Percentiles rank a stretch among this genome's conserved stretches.
Evolutionary conservation across 2,888 invertebrate genomes (phyloP).

Genomic region (Andrena fulva): DNA sequence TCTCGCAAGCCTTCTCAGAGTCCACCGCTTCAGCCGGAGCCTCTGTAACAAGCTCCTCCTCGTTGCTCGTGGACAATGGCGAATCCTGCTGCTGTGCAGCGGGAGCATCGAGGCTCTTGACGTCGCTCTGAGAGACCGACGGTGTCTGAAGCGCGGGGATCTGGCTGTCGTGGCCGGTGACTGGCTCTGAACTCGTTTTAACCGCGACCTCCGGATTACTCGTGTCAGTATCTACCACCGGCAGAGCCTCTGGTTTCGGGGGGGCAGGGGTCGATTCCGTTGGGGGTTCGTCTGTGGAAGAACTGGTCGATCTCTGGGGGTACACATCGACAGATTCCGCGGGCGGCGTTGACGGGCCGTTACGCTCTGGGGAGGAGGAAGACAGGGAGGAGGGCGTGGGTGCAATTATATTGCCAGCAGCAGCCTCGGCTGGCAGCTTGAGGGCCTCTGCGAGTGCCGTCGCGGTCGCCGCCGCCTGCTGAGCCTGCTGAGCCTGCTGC

Average conservation of each 20-base stretch:
- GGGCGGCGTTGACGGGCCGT: constrained; percentile 33
- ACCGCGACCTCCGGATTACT: neutral
- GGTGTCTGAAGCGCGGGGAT: neutral
- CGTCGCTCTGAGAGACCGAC: neutral
- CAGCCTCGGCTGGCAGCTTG: constrained; percentile 79
- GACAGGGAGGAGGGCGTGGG: constrained; percentile 7
- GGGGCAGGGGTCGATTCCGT: constrained; percentile 36
- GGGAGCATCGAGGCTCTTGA: neutral
- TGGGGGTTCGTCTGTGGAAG: constrained; percentile 40
- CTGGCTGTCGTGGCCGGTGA: constrained; percentile 11
- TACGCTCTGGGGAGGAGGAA: constrained; percentile 29
- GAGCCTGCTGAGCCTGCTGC: constrained; percentile 82
- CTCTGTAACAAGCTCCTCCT: neutral
- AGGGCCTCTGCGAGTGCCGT: constrained; percentile 81
- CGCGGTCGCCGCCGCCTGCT: constrained; percentile 78
- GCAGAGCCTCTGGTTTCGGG: constrained; percentile 43
- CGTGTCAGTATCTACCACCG: constrained; percentile 54
- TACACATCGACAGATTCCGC: constrained; percentile 36
- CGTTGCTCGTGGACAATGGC: neutral
- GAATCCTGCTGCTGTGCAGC: neutral
- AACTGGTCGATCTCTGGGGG: constrained; percentile 36
- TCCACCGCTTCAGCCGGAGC: neutral
- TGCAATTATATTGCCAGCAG: constrained; percentile 56
- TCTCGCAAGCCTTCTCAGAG: neutral
- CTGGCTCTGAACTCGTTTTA: constrained; percentile 9